phyloP scores from a whole-genome alignment of 2,888 invertebrate species.

The Ceraclea dissimilis region DNA sequence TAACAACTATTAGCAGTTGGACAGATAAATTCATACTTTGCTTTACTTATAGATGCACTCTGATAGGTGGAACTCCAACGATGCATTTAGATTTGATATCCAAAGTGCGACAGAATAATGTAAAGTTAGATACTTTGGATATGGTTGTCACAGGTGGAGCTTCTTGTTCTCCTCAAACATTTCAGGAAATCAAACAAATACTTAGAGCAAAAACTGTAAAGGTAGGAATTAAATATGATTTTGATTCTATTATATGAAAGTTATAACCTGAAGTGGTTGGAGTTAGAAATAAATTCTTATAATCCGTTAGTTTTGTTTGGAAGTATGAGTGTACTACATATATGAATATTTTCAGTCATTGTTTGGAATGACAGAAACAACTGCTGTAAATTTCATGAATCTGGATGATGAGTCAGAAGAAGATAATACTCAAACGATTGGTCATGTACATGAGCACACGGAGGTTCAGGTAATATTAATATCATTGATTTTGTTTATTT shows the following conservation, averaged over 20 bases:
- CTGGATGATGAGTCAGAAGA: slow-evolving; percentile 43
- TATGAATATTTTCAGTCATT: slow-evolving; percentile 44
- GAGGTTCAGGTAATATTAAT: slow-evolving; percentile 57
- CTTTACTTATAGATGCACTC: slow-evolving; percentile 52
- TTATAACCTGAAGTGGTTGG: no score
- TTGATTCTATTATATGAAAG: no score
- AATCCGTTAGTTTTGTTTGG: no score
- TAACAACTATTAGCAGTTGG: no score
- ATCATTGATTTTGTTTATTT: neutral
- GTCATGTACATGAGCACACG: slow-evolving; percentile 50
- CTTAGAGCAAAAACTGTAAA: slow-evolving; percentile 46
- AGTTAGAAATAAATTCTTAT: no score
- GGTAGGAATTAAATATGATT: slow-evolving; percentile 33
- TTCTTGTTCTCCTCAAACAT: slow-evolving; percentile 61
- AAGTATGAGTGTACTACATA: no score
- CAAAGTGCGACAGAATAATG: slow-evolving; percentile 31
- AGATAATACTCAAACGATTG: slow-evolving; percentile 50
- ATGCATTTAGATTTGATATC: slow-evolving; percentile 76
- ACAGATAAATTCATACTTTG: neutral
- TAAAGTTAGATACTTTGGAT: slow-evolving; percentile 35
- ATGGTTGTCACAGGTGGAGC: slow-evolving; percentile 69
- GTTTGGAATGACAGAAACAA: slow-evolving; percentile 57
- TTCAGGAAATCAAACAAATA: slow-evolving; percentile 45
- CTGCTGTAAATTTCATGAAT: slow-evolving; percentile 52
- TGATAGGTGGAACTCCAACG: slow-evolving; percentile 75